These are phyloP conservation scores for Tokudaia tokunoshimensis DNA, from an alignment of 2,797 vertebrate genomes.

Conservation along the genomic window DNA sequence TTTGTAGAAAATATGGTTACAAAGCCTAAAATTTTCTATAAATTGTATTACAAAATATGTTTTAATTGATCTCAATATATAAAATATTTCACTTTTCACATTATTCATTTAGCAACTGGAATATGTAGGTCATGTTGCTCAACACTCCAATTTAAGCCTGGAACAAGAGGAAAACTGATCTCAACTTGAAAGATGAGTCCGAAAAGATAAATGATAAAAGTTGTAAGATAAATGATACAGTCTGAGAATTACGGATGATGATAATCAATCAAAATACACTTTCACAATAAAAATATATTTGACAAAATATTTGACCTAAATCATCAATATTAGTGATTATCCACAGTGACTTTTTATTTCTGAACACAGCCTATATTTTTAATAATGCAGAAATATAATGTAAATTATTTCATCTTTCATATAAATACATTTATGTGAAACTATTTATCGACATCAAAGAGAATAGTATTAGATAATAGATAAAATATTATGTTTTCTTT, in stretches of 20 bases:
- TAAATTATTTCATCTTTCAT: neutral
- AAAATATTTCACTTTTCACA: neutral
- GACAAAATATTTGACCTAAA: neutral
- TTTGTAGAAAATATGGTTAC: neutral
- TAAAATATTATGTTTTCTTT: neutral
- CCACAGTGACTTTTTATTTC: neutral
- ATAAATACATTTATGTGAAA: neutral
- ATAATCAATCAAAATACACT: conserved; percentile 23
- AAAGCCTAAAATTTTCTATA: neutral
- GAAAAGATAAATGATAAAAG: neutral
- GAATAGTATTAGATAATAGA: neutral
- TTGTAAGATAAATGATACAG: neutral
- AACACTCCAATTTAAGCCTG: neutral
- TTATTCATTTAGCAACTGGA: neutral
- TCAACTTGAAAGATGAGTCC: neutral
- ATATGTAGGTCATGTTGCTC: neutral
- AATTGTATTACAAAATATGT: neutral
- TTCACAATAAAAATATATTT: neutral
- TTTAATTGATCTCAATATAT: neutral
- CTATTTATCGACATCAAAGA: neutral
- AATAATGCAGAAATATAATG: neutral
- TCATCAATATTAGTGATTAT: conserved; percentile 39
- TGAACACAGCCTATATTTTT: neutral
- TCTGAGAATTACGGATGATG: neutral
- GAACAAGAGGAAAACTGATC: neutral